These are phyloP conservation scores for Zygaena filipendulae DNA, from an alignment of 2,888 invertebrate genomes.

Conservation along the genomic window DNA sequence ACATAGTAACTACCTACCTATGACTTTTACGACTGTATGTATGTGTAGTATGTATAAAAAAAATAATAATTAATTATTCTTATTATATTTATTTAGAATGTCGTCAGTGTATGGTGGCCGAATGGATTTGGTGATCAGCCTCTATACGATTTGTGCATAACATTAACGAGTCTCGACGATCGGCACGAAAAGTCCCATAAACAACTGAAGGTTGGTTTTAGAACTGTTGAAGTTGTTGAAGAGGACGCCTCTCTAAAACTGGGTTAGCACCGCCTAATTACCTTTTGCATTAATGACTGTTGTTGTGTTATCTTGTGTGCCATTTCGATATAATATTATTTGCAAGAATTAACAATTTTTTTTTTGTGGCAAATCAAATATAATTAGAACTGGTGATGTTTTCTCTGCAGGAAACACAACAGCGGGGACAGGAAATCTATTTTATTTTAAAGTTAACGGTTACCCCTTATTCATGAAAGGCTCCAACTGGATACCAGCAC, in stretches of 20 bases:
- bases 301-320: no score
- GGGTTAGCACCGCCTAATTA: no score
- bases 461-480: constrained; percentile 94
- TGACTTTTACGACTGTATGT: not conserved
- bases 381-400: not conserved
- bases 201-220: constrained; percentile 81
- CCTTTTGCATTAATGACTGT: no score
- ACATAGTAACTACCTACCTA: no score
- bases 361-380: constrained; percentile 2
- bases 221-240: constrained; percentile 86
- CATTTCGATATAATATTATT: no score
- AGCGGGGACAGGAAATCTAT: constrained; percentile 73
- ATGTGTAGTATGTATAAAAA: no score
- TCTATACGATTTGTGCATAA: constrained; percentile 75
- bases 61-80: no score
- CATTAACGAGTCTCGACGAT: constrained; percentile 36
- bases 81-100: constrained; percentile 28
- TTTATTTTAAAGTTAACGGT: constrained; percentile 89
- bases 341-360: no score
- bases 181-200: constrained; percentile 45
- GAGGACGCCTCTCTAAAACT: constrained; percentile 56
- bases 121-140: constrained; percentile 88
- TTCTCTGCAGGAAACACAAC: constrained; percentile 39
- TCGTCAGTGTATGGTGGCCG: constrained; percentile 87
- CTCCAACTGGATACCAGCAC: constrained; percentile 92